These are phyloP conservation scores for Aptenodytes forsteri DNA, from an alignment of 2,113 vertebrate genomes.

Conservation along the genomic window DNA sequence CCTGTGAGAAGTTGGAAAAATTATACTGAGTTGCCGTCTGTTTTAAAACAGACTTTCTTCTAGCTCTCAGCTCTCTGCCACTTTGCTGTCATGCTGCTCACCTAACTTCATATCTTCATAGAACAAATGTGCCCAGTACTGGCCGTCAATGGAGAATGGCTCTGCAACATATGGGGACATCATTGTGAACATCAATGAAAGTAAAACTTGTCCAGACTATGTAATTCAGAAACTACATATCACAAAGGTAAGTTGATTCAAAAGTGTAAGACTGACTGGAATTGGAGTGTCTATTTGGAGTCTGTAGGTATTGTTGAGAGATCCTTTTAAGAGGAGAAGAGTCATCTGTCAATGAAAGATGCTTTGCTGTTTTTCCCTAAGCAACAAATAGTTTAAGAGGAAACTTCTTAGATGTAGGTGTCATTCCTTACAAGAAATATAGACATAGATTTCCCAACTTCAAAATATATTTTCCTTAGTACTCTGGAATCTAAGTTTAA, in stretches of 20 bases:
- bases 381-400: neutral
- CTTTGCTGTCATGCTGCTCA: neutral
- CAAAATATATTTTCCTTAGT: neutral
- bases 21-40: neutral
- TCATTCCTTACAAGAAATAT: neutral
- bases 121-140: conserved; percentile 95
- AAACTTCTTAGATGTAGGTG: neutral
- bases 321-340: neutral
- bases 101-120: conserved; percentile 44
- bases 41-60: neutral
- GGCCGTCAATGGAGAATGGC: conserved; percentile 82
- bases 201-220: conserved; percentile 89
- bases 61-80: neutral
- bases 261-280: neutral
- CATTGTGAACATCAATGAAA: conserved; percentile 81
- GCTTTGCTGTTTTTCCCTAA: neutral
- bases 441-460: neutral
- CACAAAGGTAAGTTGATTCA: conserved; percentile 79
- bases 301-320: neutral
- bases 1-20: neutral
- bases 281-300: neutral
- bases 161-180: conserved; percentile 84
- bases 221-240: conserved; percentile 87
- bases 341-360: neutral
- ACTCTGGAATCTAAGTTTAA: neutral